These are phyloP conservation scores for Anoura caudifer DNA, from an alignment of 2,113 vertebrate genomes.

Conservation along the genomic window DNA sequence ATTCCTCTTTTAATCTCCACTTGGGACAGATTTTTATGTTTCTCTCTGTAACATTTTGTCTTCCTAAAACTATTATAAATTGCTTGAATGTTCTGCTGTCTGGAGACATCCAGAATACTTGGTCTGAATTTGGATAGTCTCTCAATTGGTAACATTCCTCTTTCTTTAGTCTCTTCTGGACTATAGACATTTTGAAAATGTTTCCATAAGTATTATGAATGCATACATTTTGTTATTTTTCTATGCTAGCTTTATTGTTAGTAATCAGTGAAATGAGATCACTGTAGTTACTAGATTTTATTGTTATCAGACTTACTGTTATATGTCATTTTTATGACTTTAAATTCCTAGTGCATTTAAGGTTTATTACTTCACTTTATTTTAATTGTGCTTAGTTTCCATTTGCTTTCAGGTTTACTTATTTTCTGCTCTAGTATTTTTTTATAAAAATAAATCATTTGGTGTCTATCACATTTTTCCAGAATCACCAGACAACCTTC, in stretches of 20 bases:
- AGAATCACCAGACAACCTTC: neutral
- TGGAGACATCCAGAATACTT: conserved; percentile 45
- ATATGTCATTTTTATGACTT: neutral
- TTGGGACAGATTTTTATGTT: conserved; percentile 61
- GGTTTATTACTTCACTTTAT: neutral
- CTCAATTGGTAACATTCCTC: conserved; percentile 61
- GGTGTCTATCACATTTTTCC: neutral
- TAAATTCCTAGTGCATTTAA: neutral
- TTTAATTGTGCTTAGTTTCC: neutral
- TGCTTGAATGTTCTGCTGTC: conserved; percentile 47
- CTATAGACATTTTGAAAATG: neutral
- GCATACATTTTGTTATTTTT: neutral
- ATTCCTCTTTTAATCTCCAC: conserved; percentile 59
- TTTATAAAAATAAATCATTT: neutral
- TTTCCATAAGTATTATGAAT: conserved; percentile 17
- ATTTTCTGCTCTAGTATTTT: neutral
- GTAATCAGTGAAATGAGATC: neutral
- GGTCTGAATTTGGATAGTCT: conserved; percentile 52
- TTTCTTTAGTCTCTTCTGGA: conserved; percentile 47
- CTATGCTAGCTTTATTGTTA: neutral
- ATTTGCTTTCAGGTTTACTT: neutral
- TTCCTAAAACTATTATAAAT: conserved; percentile 44
- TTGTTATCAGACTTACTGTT: neutral
- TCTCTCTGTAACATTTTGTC: conserved; percentile 51
- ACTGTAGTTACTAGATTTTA: neutral